Base-by-base conservation (phyloP, 2,888 invertebrate genomes). In the Horisme vitalbata region DNA sequence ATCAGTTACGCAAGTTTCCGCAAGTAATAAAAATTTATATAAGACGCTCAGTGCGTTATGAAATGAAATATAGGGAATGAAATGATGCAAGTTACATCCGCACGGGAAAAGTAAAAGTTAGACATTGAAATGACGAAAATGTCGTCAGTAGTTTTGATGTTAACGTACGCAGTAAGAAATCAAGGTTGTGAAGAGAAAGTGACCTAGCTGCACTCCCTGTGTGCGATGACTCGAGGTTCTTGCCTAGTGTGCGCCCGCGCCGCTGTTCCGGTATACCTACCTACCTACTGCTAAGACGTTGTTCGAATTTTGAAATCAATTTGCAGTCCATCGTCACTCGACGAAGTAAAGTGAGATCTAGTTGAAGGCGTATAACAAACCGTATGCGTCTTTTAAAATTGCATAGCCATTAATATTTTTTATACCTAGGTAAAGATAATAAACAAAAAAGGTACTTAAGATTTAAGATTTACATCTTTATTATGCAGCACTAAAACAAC, bases 161-260 rank as follows among this genome's bases (percentile, higher is more conserved):
- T 77, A 75, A 75, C 75, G 83, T 75, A 74, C 74, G 68, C 58
- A 67, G 71, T 71, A 83, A 83, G 83, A 85, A 86, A 88, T 87
- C 87, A 87, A 87, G 87, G 87, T 81, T 83, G 84, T 70, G 55
- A 61, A 68, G 86, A 84, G 87, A 87, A 87, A 88, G 87, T 88
- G 84, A 75, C 85, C 83, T 71, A 81, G 77, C 72, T 69, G 58
- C 55, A 63, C 62, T 56, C 59, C 57, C 61, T 66, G 69, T 70
- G 61, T 58, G 65, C 61, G 65, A 66, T 71, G 71, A 49, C 52
- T 55, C 41, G 45, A 60, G 60, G 60, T 60, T 68, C 59, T 66
- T 66, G 62, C n/a, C n/a, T 58, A 65, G 63, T 63, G 61, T 45
- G 47, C 50, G 44, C 31, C 26, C 43, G 47, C 50, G 44, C 31